Percentiles rank a stretch among this genome's conserved stretches.
Conservation (phyloP, 1,140 invertebrate species). For the Apis florea region DNA sequence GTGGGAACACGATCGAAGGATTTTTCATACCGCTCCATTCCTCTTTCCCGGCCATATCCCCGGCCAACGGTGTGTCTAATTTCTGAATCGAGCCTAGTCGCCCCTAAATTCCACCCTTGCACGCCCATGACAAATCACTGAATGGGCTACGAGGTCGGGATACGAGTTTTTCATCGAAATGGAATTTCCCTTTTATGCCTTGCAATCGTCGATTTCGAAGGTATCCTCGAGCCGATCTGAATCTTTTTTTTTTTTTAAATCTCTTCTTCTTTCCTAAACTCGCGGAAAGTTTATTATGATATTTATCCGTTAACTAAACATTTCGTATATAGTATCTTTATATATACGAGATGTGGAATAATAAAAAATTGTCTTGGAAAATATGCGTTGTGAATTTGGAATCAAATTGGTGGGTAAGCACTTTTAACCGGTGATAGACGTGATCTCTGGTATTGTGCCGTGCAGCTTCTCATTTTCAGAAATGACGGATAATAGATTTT, state of each 20-base stretch:
- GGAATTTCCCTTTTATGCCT: constrained; percentile 36
- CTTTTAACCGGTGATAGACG: neutral
- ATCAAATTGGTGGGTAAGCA: neutral
- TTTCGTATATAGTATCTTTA: no score
- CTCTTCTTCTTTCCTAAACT: no score
- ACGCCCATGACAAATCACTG: constrained; percentile 57
- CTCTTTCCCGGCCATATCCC: constrained; percentile 1
- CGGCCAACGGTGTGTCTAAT: constrained; percentile 55
- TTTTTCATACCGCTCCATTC: constrained; percentile 22
- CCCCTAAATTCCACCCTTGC: constrained; percentile 45
- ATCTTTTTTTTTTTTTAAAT: no score
- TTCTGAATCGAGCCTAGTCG: constrained; percentile 51
- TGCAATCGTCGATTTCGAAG: constrained; percentile 18
- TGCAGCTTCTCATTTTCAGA: neutral
- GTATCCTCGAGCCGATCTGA: neutral
- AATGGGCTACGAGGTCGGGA: constrained; percentile 42
- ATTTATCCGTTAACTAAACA: no score
- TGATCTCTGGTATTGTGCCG: neutral
- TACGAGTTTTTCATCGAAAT: constrained; percentile 26
- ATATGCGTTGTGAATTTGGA: no score
- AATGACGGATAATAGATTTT: neutral
- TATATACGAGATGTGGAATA: no score
- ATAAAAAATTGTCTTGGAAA: no score
- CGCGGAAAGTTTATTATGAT: no score
- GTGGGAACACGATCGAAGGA: constrained; percentile 54